Percentiles rank a stretch among this genome's conserved stretches.
phyloP scores from a whole-genome alignment of 2,888 invertebrate species.

The Nebria salina region DNA sequence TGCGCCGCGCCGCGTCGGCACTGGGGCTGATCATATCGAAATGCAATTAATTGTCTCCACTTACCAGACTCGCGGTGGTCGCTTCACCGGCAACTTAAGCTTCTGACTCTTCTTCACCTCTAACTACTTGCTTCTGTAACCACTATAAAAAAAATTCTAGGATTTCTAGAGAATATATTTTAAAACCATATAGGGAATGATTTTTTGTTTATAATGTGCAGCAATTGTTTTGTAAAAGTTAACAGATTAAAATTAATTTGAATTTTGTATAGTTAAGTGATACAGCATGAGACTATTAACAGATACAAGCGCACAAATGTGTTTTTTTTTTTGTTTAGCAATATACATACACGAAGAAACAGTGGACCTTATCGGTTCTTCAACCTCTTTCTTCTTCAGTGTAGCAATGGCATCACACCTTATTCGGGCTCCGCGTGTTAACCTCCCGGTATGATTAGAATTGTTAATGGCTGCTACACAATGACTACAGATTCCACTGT shows the following conservation, averaged over 20 bases:
- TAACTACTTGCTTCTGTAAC: neutral
- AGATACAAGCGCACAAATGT: neutral
- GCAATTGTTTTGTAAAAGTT: no score
- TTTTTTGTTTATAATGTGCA: no score
- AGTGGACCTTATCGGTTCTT: slow-evolving; percentile 29
- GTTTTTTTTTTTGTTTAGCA: neutral
- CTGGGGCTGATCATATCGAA: slow-evolving; percentile 28
- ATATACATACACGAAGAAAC: neutral
- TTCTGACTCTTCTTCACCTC: neutral
- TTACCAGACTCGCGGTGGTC: slow-evolving; percentile 32
- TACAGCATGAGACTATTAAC: neutral
- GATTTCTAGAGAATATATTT: no score
- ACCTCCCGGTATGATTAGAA: slow-evolving; percentile 33
- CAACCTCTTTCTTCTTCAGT: slow-evolving; percentile 2
- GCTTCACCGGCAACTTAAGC: neutral
- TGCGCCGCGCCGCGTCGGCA: neutral
- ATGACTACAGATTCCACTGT: slow-evolving; percentile 24
- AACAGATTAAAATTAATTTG: neutral
- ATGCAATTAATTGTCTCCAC: slow-evolving; percentile 42
- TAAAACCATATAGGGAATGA: no score
- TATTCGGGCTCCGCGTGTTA: slow-evolving; percentile 19
- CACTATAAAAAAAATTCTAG: neutral
- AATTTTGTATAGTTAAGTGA: neutral
- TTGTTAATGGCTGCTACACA: slow-evolving; percentile 39
- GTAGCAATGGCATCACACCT: slow-evolving; percentile 12